A percentile compares a stretch with the other conserved stretches of the same genome.
Conservation (phyloP, 2,113 vertebrate genomes). For the Takifugu bimaculatus region DNA sequence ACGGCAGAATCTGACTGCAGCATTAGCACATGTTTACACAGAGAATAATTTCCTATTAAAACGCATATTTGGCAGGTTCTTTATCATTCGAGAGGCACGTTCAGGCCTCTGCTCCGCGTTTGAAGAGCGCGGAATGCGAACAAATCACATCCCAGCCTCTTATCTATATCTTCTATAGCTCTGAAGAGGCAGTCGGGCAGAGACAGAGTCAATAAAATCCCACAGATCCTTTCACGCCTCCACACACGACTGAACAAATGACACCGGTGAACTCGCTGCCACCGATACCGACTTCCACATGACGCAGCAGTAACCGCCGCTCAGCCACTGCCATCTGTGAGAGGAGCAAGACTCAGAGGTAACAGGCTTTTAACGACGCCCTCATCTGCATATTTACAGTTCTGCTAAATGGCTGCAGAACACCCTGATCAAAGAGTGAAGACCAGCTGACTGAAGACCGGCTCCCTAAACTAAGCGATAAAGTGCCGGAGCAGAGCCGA, state of each 20-base stretch:
- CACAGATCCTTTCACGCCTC: constrained; percentile 24
- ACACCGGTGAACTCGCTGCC: constrained; percentile 17
- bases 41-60: too few relatives aligned
- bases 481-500: too few relatives aligned
- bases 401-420: too few relatives aligned
- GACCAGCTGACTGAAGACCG: too few relatives aligned
- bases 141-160: neutral
- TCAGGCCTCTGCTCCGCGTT: neutral
- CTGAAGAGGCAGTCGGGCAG: constrained; percentile 16
- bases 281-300: constrained; percentile 7
- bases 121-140: neutral
- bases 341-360: too few relatives aligned
- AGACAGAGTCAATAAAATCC: constrained; percentile 45
- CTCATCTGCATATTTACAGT: constrained; percentile 23
- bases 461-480: neutral
- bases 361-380: constrained; percentile 1
- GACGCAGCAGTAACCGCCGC: too few relatives aligned
- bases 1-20: too few relatives aligned
- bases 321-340: too few relatives aligned
- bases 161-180: neutral
- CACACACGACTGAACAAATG: constrained; percentile 11
- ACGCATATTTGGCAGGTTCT: neutral
- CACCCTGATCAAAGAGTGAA: too few relatives aligned
- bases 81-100: neutral
- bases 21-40: too few relatives aligned